Percentiles rank a stretch among this genome's conserved stretches.
phyloP scores from a whole-genome alignment of 2,888 invertebrate genomes.

The Hirudinaria manillensis region DNA sequence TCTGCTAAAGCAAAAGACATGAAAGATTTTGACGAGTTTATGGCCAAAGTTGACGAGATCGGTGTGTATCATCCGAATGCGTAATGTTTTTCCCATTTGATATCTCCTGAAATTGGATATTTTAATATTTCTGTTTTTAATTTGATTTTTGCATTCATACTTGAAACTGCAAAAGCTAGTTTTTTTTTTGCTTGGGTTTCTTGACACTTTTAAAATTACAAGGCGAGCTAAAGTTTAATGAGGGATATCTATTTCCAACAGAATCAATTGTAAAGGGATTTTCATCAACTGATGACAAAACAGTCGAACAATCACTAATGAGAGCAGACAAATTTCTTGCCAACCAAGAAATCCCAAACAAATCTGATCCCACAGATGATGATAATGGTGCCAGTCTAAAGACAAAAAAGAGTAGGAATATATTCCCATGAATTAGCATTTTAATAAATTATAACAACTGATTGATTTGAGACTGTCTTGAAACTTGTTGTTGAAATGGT shows the following conservation, averaged over 20 bases:
- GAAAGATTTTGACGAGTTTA: slow-evolving; percentile 9
- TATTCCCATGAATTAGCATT: too few species aligned
- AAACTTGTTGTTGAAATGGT: too few species aligned
- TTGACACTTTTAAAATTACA: not conserved
- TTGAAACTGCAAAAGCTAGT: not conserved
- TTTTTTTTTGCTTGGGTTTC: not conserved
- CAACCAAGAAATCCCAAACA: not conserved
- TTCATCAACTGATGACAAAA: not conserved
- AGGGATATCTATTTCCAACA: not conserved
- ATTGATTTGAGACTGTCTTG: too few species aligned
- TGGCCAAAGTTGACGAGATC: slow-evolving; percentile 16
- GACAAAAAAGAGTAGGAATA: too few species aligned
- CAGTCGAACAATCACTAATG: not conserved
- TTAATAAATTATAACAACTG: too few species aligned
- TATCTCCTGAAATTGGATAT: not conserved
- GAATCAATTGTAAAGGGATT: slow-evolving; percentile 20
- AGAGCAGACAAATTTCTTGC: slow-evolving; percentile 15
- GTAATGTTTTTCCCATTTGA: not conserved
- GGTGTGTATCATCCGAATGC: not conserved
- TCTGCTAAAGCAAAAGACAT: slow-evolving; percentile 6
- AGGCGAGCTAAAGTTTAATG: not conserved
- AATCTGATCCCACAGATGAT: not conserved
- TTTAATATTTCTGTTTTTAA: not conserved
- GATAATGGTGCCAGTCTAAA: not conserved
- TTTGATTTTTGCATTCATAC: not conserved